A percentile compares a stretch with the other conserved stretches of the same genome.
phyloP scores from a whole-genome alignment of 2,888 invertebrate species.

The Asteroscopus sphinx region DNA sequence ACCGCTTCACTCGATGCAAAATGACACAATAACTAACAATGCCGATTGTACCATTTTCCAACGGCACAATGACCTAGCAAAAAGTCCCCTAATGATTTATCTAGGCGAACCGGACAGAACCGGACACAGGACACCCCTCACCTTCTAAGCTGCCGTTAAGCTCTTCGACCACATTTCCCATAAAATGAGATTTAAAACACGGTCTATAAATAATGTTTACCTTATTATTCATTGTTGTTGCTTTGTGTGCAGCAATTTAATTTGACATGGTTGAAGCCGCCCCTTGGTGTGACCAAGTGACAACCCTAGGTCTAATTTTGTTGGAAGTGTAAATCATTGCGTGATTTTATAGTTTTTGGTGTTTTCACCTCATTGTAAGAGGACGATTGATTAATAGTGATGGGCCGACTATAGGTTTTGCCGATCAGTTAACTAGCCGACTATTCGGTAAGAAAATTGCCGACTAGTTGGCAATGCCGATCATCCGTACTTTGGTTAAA shows the following conservation, averaged over 20 bases:
- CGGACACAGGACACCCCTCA: constrained; percentile 65
- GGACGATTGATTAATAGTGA: too few species aligned
- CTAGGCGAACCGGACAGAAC: constrained; percentile 54
- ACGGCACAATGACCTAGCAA: constrained; percentile 58
- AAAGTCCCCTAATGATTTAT: constrained; percentile 56
- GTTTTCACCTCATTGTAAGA: too few species aligned
- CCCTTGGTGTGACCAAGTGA: constrained; percentile 54
- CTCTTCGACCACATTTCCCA: constrained; percentile 86
- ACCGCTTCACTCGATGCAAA: constrained; percentile 15
- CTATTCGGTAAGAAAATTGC: too few species aligned
- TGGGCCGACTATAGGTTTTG: too few species aligned
- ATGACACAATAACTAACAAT: constrained; percentile 13
- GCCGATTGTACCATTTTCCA: constrained; percentile 37
- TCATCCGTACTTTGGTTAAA: too few species aligned
- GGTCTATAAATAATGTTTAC: constrained; percentile 76
- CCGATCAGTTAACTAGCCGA: too few species aligned
- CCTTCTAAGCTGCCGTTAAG: constrained; percentile 82
- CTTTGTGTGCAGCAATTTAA: constrained; percentile 75
- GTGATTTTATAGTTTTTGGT: constrained; percentile 37
- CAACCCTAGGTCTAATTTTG: constrained; percentile 48
- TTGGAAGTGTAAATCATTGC: constrained; percentile 51
- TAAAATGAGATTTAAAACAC: constrained; percentile 87
- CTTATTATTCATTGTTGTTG: constrained; percentile 72
- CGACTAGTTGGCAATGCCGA: too few species aligned
- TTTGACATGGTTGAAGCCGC: constrained; percentile 77